Evolutionary conservation across 2,797 vertebrate species (phyloP).

Genomic region (Glossophaga mutica): DNA sequence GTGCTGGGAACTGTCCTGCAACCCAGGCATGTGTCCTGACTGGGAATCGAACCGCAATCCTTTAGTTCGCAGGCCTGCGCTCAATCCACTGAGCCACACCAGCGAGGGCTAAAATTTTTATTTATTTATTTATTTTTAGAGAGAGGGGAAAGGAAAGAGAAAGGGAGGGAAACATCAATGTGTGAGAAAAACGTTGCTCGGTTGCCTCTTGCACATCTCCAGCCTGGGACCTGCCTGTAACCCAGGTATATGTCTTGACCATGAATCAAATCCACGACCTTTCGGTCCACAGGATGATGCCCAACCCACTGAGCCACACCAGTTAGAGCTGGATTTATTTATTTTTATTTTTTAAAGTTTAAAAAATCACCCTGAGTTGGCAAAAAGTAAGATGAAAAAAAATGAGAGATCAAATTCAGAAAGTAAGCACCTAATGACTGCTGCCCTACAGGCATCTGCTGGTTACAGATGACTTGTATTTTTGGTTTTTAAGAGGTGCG

Average conservation of each 20-base stretch:
- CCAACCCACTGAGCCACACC: neutral
- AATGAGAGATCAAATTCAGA: neutral
- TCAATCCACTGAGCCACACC: too few relatives aligned
- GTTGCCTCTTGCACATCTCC: neutral
- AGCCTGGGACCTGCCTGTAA: neutral
- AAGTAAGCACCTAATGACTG: neutral
- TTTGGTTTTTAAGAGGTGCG: neutral
- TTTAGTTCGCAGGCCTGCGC: too few relatives aligned
- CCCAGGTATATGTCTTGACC: neutral
- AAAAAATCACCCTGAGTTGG: neutral
- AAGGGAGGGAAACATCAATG: neutral
- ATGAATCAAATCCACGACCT: neutral
- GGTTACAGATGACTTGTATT: neutral
- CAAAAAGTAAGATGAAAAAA: neutral
- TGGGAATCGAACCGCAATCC: too few relatives aligned
- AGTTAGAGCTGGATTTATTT: neutral
- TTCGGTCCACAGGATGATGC: neutral
- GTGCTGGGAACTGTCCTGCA: too few relatives aligned
- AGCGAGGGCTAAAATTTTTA: too few relatives aligned
- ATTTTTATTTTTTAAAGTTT: neutral
- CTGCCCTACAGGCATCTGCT: neutral
- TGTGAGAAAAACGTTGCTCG: too few relatives aligned
- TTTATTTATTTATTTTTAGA: neutral
- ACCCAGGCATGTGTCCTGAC: too few relatives aligned
- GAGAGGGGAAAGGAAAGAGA: neutral